Base-by-base conservation (phyloP, 2,888 invertebrate genomes). In the Eremobia ochroleuca region DNA sequence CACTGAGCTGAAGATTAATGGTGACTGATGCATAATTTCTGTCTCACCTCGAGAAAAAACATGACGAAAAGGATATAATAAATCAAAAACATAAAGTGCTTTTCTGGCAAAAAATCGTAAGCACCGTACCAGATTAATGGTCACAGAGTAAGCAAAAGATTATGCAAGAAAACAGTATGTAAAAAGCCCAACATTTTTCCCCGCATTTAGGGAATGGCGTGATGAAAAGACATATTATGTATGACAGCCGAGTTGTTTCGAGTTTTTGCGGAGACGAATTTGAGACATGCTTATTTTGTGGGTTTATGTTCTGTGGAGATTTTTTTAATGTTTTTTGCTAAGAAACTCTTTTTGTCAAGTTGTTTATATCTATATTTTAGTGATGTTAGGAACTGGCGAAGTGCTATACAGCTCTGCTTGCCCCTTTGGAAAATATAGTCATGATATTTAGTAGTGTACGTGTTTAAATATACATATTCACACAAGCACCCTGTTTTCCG, bases 171-270 rank as follows among this genome's bases (percentile, higher is more conserved):
- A 74, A 62, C 62, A 49, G 69, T 40, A 21, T 71, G 46, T 61
- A 52, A 76, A 78, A 49, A 79, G 52, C 61, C 9, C 64, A 55
- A 34, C 70, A 79, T 83, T 79, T 79, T 68, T 62, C 25, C 21
- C 25, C 43, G 31, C 64, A 40, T 68, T 82, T 25, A 68, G 13
- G 62, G 75, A 79, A 86, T 83, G 64, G 25, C 25, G 37, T 58
- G 52, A 65, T 77, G 79, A 79, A 79, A 79, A 71, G 70, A 76
- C 71, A 73, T 83, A 85, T 86, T 79, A 75, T 75, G 72, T 75
- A 55, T 77, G 74, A 79, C 83, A 76, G 64, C 64, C 66, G 37
- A 79, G 62, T 69, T 82, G 79, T 72, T 72, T 70, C 62, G 65
- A 61, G 52, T 59, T 75, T 66, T 61, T 61, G 34, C 18, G 34